A percentile compares a stretch with the other conserved stretches of the same genome.
These are phyloP conservation scores for Nerophis lumbriciformis DNA, from an alignment of 2,113 vertebrate genomes.

Conservation along the genomic window DNA sequence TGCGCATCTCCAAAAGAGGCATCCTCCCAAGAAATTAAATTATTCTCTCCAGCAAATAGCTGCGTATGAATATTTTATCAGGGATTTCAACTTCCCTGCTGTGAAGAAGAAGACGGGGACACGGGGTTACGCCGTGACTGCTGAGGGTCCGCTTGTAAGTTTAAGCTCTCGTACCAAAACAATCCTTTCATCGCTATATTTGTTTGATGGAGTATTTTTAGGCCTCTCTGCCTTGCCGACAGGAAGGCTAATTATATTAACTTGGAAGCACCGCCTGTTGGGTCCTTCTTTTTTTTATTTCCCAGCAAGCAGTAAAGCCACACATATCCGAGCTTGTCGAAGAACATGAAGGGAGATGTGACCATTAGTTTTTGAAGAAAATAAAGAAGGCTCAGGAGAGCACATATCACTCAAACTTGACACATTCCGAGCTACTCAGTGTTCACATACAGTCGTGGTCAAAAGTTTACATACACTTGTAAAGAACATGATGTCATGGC, in stretches of 20 bases:
- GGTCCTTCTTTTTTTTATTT: conserved; percentile 41
- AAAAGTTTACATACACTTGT: too few species aligned
- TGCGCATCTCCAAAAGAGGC: conserved; percentile 62
- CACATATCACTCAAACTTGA: too few species aligned
- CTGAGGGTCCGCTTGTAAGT: conserved; percentile 21
- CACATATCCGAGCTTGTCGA: conserved; percentile 7
- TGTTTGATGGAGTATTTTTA: conserved; percentile 52
- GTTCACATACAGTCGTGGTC: too few species aligned
- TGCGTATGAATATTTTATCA: conserved; percentile 74
- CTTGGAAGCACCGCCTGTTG: conserved; percentile 41
- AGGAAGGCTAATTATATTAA: conserved; percentile 58
- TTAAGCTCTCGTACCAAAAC: conserved; percentile 58
- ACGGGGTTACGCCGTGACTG: conserved; percentile 36
- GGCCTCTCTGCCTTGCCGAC: conserved; percentile 52
- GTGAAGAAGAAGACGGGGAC: conserved; percentile 42
- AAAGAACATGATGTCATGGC: too few species aligned
- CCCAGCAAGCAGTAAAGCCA: conserved; percentile 9
- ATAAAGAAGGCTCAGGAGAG: too few species aligned
- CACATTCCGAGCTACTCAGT: too few species aligned
- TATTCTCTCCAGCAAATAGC: conserved; percentile 71
- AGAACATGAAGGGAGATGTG: too few species aligned
- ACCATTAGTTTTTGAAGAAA: too few species aligned
- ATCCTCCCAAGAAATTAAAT: conserved; percentile 68
- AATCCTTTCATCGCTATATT: conserved; percentile 61
- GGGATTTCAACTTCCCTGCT: conserved; percentile 62